phyloP scores from a whole-genome alignment of 2,888 invertebrate genomes.

The Volucella inanis region DNA sequence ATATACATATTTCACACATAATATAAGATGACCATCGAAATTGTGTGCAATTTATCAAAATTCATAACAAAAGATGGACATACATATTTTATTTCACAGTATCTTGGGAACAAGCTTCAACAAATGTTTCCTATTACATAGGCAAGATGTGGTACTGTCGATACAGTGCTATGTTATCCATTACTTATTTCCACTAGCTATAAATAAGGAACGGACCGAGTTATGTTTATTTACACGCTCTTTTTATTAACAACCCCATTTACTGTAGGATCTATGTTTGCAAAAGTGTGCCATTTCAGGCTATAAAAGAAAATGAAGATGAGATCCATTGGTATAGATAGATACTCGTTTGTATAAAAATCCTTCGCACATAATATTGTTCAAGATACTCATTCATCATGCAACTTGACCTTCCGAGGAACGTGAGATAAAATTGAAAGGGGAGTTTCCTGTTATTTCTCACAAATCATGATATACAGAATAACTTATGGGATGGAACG shows the following conservation, averaged over 20 bases:
- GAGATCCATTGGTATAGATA: not conserved
- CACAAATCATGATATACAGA: too few species aligned
- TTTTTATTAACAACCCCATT: not conserved
- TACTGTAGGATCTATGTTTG: not conserved
- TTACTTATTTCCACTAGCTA: not conserved
- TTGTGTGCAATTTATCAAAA: too few species aligned
- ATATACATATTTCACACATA: too few species aligned
- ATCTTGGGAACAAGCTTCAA: not conserved
- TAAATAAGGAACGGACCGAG: not conserved
- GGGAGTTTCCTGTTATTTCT: too few species aligned
- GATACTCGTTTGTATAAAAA: not conserved
- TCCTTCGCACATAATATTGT: slow-evolving; percentile 7
- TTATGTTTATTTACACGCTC: too few species aligned
- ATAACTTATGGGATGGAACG: too few species aligned
- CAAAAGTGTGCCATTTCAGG: not conserved
- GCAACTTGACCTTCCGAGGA: slow-evolving; percentile 7
- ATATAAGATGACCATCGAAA: too few species aligned
- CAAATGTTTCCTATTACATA: slow-evolving; percentile 8
- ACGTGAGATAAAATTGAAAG: not conserved
- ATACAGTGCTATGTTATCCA: not conserved
- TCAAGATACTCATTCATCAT: slow-evolving; percentile 11
- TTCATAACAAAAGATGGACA: too few species aligned
- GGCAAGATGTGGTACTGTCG: slow-evolving; percentile 21
- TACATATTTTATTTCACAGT: not conserved
- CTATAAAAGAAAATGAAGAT: slow-evolving; percentile 8